Conservation (phyloP, 2,113 vertebrate genomes). For the Lichenostomus cassidix region DNA sequence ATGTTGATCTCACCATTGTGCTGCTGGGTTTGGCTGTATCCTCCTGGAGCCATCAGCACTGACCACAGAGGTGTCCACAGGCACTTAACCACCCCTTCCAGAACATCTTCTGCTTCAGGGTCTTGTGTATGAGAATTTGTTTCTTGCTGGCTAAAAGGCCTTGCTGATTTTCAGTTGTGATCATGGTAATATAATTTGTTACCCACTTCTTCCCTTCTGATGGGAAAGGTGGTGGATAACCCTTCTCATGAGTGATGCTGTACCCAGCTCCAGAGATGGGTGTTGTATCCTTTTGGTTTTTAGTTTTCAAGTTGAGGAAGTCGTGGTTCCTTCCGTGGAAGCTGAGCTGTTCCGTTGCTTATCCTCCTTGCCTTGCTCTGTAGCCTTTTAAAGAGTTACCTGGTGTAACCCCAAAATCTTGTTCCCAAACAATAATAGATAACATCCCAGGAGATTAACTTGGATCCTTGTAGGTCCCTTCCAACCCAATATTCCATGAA, state of each 20-base stretch:
- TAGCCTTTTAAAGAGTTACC: background rate
- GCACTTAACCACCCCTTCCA: fast-evolving
- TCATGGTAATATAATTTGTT: background rate
- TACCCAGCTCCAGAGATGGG: background rate
- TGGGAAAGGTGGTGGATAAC: background rate
- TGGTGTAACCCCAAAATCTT: background rate
- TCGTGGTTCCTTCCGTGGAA: fast-evolving
- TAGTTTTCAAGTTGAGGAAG: background rate
- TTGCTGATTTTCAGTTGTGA: background rate
- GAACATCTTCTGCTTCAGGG: background rate
- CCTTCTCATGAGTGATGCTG: background rate
- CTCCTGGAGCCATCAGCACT: background rate
- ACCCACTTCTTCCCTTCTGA: fast-evolving
- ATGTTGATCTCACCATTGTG: fast-evolving
- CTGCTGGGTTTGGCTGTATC: background rate
- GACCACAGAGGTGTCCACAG: background rate
- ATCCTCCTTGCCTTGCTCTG: background rate
- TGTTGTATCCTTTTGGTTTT: background rate
- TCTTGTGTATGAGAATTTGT: fast-evolving
- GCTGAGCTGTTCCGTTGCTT: background rate
- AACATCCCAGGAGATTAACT: background rate
- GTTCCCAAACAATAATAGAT: background rate
- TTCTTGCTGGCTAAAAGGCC: background rate
- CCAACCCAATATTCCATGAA: background rate
- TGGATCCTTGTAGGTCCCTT: background rate